Evolutionary conservation across 2,888 invertebrate species (phyloP).

Genomic region (Acleris holmiana): DNA sequence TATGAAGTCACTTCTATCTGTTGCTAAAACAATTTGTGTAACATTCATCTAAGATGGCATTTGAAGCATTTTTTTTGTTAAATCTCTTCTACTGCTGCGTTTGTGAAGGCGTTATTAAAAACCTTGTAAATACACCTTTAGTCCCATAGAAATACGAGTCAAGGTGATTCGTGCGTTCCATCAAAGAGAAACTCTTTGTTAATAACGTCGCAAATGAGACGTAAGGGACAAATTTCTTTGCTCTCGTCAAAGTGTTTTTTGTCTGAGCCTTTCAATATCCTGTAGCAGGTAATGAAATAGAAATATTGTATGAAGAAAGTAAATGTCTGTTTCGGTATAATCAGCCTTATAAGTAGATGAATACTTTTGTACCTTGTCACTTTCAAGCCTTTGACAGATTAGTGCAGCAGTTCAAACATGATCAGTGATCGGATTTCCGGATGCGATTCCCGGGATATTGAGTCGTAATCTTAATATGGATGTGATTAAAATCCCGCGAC

Average conservation of each 20-base stretch:
- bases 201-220: slow-evolving; percentile 22
- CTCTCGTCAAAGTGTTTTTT: slow-evolving; percentile 19
- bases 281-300: slow-evolving; percentile 21
- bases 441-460: no score
- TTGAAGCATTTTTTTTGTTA: no score
- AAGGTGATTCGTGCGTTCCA: background rate
- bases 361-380: no score
- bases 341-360: no score
- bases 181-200: slow-evolving; percentile 13
- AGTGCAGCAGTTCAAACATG: no score
- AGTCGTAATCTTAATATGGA: no score
- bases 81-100: background rate
- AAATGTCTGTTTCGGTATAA: slow-evolving; percentile 9
- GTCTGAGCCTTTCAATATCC: slow-evolving; percentile 20
- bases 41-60: no score
- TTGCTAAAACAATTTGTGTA: no score
- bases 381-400: no score
- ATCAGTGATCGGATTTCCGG: no score
- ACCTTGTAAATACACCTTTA: background rate
- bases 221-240: slow-evolving; percentile 21
- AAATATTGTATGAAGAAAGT: slow-evolving; percentile 7
- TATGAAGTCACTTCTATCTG: no score
- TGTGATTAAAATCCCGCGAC: no score
- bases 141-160: background rate
- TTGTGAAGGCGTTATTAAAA: background rate